phyloP scores from a whole-genome alignment of 2,113 vertebrate species.

The Laticauda colubrina region DNA sequence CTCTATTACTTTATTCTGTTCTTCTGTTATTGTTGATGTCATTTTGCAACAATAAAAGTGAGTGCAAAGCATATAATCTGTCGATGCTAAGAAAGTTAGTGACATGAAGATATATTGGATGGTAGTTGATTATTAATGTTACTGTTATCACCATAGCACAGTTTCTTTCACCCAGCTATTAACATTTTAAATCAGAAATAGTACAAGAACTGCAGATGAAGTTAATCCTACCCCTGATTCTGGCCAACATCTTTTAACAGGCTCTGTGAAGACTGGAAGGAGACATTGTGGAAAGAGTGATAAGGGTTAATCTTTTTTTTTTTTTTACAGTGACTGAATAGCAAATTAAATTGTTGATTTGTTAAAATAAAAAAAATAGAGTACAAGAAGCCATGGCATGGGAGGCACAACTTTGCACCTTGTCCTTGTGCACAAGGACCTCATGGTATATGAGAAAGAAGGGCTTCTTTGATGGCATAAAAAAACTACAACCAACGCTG shows the following conservation, averaged over 20 bases:
- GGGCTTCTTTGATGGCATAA: not conserved
- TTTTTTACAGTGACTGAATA: not conserved
- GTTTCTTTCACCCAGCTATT: not conserved
- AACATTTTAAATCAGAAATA: not conserved
- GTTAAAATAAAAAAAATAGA: not conserved
- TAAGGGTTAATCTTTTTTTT: not conserved
- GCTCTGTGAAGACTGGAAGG: not conserved
- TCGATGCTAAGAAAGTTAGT: not conserved
- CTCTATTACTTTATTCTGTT: not conserved
- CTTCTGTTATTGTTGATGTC: not conserved
- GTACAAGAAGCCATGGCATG: not conserved
- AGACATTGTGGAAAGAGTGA: not conserved
- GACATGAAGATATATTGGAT: not conserved
- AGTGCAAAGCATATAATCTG: not conserved
- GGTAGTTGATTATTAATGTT: not conserved
- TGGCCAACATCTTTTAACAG: not conserved
- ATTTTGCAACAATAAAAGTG: not conserved
- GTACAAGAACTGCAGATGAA: not conserved
- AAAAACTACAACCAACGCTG: not conserved
- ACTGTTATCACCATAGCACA: no score
- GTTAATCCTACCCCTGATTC: not conserved
- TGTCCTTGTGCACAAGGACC: not conserved
- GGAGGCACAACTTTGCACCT: not conserved
- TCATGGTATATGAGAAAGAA: not conserved
- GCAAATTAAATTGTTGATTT: not conserved